These are phyloP conservation scores for Callocephalon fimbriatum DNA, from an alignment of 2,113 vertebrate genomes.

Conservation along the genomic window DNA sequence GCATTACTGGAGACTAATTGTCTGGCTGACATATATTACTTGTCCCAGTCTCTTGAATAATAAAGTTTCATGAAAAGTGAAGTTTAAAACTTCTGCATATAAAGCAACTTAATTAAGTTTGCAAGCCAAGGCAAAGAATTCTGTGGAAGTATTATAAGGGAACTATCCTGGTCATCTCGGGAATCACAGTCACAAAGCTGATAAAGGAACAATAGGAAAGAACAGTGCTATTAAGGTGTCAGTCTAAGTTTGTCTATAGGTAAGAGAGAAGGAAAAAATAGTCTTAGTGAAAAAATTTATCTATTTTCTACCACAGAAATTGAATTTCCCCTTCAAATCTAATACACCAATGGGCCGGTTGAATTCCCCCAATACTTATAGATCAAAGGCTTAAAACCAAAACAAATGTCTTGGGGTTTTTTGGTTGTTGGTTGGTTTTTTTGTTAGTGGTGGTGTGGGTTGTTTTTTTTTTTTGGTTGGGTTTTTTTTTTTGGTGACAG, in stretches of 20 bases:
- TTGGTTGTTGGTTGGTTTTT: accelerated
- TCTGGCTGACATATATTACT: slow-evolving; percentile 18
- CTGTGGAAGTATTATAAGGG: neutral
- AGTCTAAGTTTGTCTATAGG: neutral
- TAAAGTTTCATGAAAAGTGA: neutral
- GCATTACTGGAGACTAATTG: slow-evolving; percentile 44
- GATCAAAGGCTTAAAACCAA: neutral
- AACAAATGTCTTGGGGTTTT: neutral
- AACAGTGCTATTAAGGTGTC: neutral
- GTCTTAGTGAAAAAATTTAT: neutral
- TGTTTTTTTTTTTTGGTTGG: no score
- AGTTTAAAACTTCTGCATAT: neutral
- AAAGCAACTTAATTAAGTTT: neutral
- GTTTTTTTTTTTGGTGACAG: accelerated
- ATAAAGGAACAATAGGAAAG: neutral
- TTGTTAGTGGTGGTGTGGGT: no score
- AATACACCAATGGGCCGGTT: neutral
- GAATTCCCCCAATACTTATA: neutral
- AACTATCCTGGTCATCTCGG: neutral
- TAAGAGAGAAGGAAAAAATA: neutral
- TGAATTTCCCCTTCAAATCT: neutral
- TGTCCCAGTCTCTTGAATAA: slow-evolving; percentile 10
- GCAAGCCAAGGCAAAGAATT: neutral
- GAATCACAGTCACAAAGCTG: neutral
- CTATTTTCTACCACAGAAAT: neutral